Base-by-base conservation (phyloP, 2,888 invertebrate genomes). In the Sphinx pinastri region DNA sequence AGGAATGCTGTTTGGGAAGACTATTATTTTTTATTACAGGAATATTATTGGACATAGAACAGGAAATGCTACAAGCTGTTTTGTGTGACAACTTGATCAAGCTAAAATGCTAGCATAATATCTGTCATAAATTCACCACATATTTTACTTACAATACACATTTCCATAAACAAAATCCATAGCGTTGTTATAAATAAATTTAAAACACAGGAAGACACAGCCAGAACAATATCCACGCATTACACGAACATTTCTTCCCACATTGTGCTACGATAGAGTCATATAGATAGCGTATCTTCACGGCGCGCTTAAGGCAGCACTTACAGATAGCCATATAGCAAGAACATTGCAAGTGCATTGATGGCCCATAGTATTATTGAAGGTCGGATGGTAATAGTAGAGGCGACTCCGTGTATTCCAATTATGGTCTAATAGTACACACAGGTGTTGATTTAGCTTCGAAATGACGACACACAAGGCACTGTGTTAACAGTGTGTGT, bases 291-390 rank as follows among this genome's bases (percentile, higher is more conserved):
- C 78, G 81, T 88, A 88, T 87, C 86, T 81, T 75, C 79, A 81
- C 81, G 82, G 79, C 79, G 78, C 79, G 79, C 80, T 83, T 83
- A 81, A 79, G 80, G 79, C 76, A 80, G 81, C 81, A 84, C 84
- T 90, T 88, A 85, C 76, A 85, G 88, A 89, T 88, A 88, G 83
- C 59, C 82, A 84, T 81, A 86, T 82, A 79, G 83, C 81, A 73
- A 80, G 84, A 83, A 85, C 80, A 81, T 81, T 84, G 84, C 84
- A 82, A 82, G 83, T 84, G 86, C 84, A 84, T 81, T 84, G 83
- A 84, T 82, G 81, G 82, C 79, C 81, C 81, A 86, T 88, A 88
- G 87, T 88, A 83, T 79, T 81, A 88, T 84, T 81, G 86, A 85
- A 77, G 78, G 80, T 82, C 81, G 80, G 86, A 85, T 84, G 78